Evolutionary conservation across 2,888 invertebrate genomes (phyloP).

Genomic region (Myopa testacea): DNA sequence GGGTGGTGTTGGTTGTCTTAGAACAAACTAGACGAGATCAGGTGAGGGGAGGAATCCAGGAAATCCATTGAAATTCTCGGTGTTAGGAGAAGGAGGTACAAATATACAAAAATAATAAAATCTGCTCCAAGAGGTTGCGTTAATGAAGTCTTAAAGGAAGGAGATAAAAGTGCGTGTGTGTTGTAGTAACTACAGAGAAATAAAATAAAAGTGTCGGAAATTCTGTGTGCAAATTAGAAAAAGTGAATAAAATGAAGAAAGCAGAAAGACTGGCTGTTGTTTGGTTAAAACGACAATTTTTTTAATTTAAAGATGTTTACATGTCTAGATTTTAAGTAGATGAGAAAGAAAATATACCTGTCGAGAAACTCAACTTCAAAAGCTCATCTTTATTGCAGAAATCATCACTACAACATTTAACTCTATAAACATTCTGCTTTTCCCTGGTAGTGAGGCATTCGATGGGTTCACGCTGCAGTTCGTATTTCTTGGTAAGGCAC

Average conservation of each 20-base stretch:
- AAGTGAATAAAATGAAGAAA: conserved; percentile 5
- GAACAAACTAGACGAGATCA: too few species aligned
- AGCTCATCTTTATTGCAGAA: conserved; percentile 69
- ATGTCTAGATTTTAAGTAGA: conserved; percentile 32
- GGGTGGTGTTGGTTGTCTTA: not conserved
- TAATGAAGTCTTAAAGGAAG: not conserved
- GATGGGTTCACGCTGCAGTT: conserved; percentile 67
- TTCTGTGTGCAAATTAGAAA: not conserved
- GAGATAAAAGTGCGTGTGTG: not conserved
- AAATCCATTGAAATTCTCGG: not conserved
- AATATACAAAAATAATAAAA: too few species aligned
- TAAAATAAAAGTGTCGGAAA: conserved; percentile 8
- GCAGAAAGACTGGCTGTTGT: not conserved
- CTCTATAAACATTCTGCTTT: conserved; percentile 65
- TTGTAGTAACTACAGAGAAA: not conserved
- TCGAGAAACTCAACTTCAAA: conserved; percentile 64
- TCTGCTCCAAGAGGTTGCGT: not conserved
- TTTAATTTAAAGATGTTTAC: not conserved
- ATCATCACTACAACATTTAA: conserved; percentile 68
- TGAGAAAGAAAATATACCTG: conserved; percentile 57
- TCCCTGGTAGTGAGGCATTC: conserved; percentile 67
- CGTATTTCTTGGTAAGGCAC: conserved; percentile 67
- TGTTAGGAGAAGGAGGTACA: not conserved
- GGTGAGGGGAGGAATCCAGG: not conserved
- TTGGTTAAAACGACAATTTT: not conserved